Evolutionary conservation across 2,888 invertebrate species (phyloP).

Genomic region (Drosophila emarginata): DNA sequence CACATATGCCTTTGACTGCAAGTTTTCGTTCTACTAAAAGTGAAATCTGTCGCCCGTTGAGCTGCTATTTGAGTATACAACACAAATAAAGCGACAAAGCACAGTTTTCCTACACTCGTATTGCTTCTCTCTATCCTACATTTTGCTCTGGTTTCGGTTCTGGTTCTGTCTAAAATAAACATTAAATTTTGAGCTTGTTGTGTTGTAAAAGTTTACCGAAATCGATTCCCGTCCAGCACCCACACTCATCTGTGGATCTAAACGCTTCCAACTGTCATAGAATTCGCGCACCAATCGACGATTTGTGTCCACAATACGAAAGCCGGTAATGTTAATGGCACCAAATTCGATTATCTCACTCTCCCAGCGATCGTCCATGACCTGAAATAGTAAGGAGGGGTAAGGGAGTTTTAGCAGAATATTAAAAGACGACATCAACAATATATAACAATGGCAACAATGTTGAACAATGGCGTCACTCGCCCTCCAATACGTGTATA

Average conservation of each 20-base stretch:
- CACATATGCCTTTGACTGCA: conserved; percentile 71
- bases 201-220: conserved; percentile 85
- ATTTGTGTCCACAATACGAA: conserved; percentile 94
- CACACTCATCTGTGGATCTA: conserved; percentile 88
- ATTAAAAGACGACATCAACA: conserved; percentile 25
- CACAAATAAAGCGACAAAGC: conserved; percentile 44
- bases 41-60: conserved; percentile 70
- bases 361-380: conserved; percentile 98
- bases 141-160: background rate
- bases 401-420: too few relatives aligned
- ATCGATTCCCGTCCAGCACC: conserved; percentile 93
- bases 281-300: conserved; percentile 93
- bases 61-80: conserved; percentile 68
- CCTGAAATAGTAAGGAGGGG: conserved; percentile 84
- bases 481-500: too few relatives aligned
- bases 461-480: too few relatives aligned
- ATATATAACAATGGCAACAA: background rate
- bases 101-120: conserved; percentile 41
- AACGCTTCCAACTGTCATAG: conserved; percentile 92
- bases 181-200: conserved; percentile 54
- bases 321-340: conserved; percentile 99
- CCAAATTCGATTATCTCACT: conserved; percentile 97
- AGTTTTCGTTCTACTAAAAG: conserved; percentile 56
- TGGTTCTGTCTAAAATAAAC: conserved; percentile 43
- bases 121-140: conserved; percentile 9